phyloP scores from a whole-genome alignment of 2,113 vertebrate genomes.

The Takifugu bimaculatus region DNA sequence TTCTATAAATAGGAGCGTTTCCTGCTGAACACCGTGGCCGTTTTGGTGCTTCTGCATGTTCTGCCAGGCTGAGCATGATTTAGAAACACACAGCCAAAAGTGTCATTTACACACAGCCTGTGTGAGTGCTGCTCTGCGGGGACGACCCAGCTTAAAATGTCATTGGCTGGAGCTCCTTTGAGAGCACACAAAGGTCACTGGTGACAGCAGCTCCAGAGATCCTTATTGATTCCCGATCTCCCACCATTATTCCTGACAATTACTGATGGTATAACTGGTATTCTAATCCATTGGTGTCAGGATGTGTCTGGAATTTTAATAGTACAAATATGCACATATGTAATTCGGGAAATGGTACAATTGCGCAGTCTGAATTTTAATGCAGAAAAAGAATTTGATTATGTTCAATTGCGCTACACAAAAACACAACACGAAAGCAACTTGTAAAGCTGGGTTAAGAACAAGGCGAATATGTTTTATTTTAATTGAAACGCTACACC shows the following conservation, averaged over 20 bases:
- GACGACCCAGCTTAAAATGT: conserved; percentile 61
- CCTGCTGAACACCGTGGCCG: neutral
- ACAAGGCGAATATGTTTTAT: no score
- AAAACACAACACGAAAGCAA: neutral
- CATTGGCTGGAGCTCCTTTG: conserved; percentile 58
- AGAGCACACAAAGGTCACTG: conserved; percentile 69
- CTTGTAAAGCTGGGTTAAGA: no score
- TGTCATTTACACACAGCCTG: conserved; percentile 49
- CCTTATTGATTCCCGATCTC: conserved; percentile 70
- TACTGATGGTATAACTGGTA: conserved; percentile 61
- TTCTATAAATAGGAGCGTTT: neutral
- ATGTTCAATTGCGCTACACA: neutral
- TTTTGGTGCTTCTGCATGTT: conserved; percentile 5
- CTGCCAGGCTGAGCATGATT: conserved; percentile 26
- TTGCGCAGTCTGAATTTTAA: neutral
- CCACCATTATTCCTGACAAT: conserved; percentile 56
- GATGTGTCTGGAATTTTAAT: conserved; percentile 45
- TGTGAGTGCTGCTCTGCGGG: conserved; percentile 52
- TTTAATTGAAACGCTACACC: no score
- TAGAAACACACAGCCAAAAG: conserved; percentile 36
- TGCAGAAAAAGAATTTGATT: neutral
- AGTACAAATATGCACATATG: conserved; percentile 6
- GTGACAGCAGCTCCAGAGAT: conserved; percentile 56
- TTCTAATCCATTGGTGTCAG: conserved; percentile 56
- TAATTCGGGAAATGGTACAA: conserved; percentile 27